Conservation (phyloP, 92 coral and sea anemone species). For the Paragorgia papillata region DNA sequence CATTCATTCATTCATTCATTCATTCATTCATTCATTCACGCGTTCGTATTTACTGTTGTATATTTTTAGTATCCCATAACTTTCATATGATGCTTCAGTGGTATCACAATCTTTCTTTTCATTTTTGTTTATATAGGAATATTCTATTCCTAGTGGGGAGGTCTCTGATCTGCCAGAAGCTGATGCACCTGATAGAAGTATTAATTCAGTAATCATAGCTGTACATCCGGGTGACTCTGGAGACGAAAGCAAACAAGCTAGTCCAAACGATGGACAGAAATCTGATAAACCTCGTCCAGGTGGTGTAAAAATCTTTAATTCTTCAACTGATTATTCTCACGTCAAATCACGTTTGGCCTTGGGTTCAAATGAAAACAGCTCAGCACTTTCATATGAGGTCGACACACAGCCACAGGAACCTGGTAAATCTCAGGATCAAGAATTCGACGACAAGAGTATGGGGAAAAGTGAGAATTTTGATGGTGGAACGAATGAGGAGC, state of each 20-base stretch:
- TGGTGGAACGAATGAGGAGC: not conserved
- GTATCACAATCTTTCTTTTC: too few relatives aligned
- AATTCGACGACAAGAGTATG: too few relatives aligned
- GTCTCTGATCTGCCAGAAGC: not conserved
- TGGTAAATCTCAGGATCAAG: too few relatives aligned
- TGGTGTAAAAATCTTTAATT: not conserved
- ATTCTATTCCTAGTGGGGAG: not conserved
- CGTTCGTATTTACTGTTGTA: too few relatives aligned
- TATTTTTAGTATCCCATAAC: too few relatives aligned
- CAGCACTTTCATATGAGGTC: not conserved
- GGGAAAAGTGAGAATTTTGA: not conserved
- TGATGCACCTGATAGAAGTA: not conserved
- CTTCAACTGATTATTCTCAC: not conserved
- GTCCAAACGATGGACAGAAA: not conserved
- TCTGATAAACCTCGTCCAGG: not conserved
- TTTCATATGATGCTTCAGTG: too few relatives aligned
- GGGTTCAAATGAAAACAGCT: not conserved
- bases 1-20: too few relatives aligned
- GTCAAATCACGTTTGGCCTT: not conserved
- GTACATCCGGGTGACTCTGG: constrained; percentile 11
- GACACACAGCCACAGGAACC: too few relatives aligned
- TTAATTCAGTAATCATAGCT: constrained; percentile 10
- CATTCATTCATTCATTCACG: too few relatives aligned
- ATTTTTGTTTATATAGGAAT: constrained; percentile 2
- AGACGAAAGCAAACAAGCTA: constrained; percentile 11